phyloP scores from a whole-genome alignment of 2,888 invertebrate species.

The Alloscopus bannaensis region DNA sequence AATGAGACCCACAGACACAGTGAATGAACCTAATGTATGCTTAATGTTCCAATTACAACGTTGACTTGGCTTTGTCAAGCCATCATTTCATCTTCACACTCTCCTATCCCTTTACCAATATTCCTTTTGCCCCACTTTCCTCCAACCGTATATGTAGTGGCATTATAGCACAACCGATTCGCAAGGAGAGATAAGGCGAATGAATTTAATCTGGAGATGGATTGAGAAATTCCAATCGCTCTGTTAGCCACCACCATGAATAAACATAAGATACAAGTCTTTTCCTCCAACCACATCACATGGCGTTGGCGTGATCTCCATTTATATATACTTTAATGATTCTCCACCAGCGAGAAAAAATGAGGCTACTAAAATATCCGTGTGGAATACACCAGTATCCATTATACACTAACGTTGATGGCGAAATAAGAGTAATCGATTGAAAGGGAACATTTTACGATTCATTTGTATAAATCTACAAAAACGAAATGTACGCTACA shows the following conservation, averaged over 20 bases:
- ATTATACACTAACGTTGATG: neutral
- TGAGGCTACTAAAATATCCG: neutral
- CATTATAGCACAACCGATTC: neutral
- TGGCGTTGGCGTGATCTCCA: too few relatives aligned
- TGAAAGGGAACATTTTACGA: neutral
- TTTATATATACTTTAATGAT: too few relatives aligned
- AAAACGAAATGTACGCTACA: neutral
- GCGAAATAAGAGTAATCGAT: neutral
- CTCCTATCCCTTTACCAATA: neutral
- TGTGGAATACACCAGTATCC: neutral
- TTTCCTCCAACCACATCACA: too few relatives aligned
- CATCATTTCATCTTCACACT: neutral
- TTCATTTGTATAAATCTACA: neutral
- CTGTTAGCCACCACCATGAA: conserved; percentile 11
- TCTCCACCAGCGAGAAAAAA: neutral
- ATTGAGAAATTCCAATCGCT: conserved; percentile 11
- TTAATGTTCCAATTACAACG: conserved; percentile 21
- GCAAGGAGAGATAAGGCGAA: neutral
- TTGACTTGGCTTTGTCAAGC: neutral
- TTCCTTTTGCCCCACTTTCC: neutral
- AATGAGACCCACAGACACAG: neutral
- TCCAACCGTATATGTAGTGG: neutral
- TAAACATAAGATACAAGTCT: conserved; percentile 12
- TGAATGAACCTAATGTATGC: neutral
- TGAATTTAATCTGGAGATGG: neutral